Evolutionary conservation across 2,888 invertebrate species (phyloP).

Genomic region (Epinotia brunnichana): DNA sequence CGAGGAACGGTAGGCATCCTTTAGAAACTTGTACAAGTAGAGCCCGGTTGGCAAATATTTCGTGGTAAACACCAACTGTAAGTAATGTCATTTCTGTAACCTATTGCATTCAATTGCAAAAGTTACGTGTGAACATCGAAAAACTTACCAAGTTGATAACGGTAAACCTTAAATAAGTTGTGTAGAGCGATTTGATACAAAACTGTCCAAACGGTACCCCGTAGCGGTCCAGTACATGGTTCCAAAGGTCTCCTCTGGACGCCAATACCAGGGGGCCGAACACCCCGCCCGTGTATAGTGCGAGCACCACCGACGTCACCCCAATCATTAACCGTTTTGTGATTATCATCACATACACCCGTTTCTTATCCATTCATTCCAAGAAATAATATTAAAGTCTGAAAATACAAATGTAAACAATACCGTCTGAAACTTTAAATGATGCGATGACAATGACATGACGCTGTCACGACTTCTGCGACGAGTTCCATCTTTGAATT

Average conservation of each 20-base stretch:
- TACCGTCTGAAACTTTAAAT: constrained; percentile 29
- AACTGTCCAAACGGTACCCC: constrained; percentile 58
- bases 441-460: constrained; percentile 27
- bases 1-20: constrained; percentile 60
- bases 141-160: constrained; percentile 63
- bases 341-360: constrained; percentile 38
- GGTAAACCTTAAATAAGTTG: constrained; percentile 61
- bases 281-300: constrained; percentile 50
- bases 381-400: constrained; percentile 6
- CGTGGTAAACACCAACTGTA: constrained; percentile 64
- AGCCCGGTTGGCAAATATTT: constrained; percentile 68
- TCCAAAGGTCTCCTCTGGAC: constrained; percentile 49
- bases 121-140: not conserved
- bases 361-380: constrained; percentile 16
- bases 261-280: constrained; percentile 19
- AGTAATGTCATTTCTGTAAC: constrained; percentile 20
- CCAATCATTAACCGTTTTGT: constrained; percentile 53
- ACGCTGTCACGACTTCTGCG: constrained; percentile 34
- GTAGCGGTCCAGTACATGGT: constrained; percentile 57
- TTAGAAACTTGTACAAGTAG: constrained; percentile 67
- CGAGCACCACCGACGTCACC: constrained; percentile 49
- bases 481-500: constrained; percentile 40
- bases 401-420: constrained; percentile 37
- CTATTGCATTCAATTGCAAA: not conserved
- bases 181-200: constrained; percentile 57